Conservation (phyloP, 2,113 vertebrate genomes). For the Pluvialis apricaria region DNA sequence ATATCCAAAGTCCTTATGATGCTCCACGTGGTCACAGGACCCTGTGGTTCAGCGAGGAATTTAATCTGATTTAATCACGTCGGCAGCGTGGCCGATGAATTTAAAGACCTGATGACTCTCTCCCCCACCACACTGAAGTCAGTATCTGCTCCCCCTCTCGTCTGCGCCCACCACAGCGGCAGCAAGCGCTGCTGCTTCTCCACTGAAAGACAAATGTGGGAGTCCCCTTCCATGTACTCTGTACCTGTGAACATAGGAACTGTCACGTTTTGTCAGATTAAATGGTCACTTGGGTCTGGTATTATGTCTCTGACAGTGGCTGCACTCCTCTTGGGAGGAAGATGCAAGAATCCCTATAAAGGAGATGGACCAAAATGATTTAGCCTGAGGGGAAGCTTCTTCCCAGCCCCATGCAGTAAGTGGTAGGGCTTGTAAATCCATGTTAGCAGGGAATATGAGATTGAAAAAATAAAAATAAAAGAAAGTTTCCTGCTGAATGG, state of each 20-base stretch:
- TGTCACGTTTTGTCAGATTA: neutral
- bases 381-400: constrained; percentile 22
- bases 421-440: constrained; percentile 52
- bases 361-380: constrained; percentile 21
- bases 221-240: neutral
- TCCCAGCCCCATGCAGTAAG: constrained; percentile 41
- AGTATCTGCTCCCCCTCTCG: too few species aligned
- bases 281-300: neutral
- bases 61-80: neutral
- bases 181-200: neutral
- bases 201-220: neutral
- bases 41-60: constrained; percentile 25
- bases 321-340: constrained; percentile 18
- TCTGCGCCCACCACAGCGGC: neutral
- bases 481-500: constrained; percentile 59
- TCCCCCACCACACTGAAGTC: neutral
- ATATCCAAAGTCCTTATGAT: neutral
- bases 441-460: constrained; percentile 44
- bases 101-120: neutral
- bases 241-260: neutral
- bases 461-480: constrained; percentile 59
- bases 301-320: neutral
- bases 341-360: constrained; percentile 6
- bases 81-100: neutral
- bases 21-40: neutral